Percentiles rank a stretch among this genome's conserved stretches.
Conservation (phyloP, 2,797 vertebrate genomes). For the Tauraco hartlaubi region DNA sequence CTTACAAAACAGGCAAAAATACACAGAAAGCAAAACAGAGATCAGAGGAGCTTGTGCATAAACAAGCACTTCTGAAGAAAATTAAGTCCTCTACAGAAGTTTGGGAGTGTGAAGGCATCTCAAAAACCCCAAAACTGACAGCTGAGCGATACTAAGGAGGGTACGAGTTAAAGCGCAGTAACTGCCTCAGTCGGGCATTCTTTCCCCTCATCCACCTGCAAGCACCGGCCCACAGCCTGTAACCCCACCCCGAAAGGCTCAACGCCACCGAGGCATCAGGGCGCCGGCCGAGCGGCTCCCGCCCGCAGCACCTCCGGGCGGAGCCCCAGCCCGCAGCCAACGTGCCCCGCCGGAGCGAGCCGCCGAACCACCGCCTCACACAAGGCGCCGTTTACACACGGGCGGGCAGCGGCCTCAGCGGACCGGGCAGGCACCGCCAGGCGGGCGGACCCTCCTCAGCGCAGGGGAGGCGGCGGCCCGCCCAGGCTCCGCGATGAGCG, state of each 20-base stretch:
- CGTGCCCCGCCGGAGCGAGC: neutral
- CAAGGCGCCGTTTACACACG: too few relatives aligned
- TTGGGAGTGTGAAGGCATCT: accelerated
- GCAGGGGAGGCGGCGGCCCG: neutral
- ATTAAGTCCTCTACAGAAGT: accelerated
- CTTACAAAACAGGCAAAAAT: neutral
- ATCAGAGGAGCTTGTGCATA: accelerated
- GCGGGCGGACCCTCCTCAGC: neutral
- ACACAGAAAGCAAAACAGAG: accelerated
- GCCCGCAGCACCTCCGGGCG: too few relatives aligned
- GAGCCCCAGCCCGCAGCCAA: neutral
- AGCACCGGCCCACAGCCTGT: accelerated
- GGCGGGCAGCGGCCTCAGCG: too few relatives aligned
- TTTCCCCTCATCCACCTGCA: accelerated
- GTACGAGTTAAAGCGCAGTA: accelerated
- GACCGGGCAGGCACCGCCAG: neutral
- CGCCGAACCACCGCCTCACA: too few relatives aligned
- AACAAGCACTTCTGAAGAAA: neutral
- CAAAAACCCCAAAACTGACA: accelerated
- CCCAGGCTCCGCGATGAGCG: neutral
- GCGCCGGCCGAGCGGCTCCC: accelerated
- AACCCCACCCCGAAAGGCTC: accelerated
- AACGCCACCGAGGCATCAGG: accelerated
- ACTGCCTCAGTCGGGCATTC: accelerated
- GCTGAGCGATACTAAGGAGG: accelerated